phyloP scores from a whole-genome alignment of 2,113 vertebrate genomes.

The Geococcyx californianus region DNA sequence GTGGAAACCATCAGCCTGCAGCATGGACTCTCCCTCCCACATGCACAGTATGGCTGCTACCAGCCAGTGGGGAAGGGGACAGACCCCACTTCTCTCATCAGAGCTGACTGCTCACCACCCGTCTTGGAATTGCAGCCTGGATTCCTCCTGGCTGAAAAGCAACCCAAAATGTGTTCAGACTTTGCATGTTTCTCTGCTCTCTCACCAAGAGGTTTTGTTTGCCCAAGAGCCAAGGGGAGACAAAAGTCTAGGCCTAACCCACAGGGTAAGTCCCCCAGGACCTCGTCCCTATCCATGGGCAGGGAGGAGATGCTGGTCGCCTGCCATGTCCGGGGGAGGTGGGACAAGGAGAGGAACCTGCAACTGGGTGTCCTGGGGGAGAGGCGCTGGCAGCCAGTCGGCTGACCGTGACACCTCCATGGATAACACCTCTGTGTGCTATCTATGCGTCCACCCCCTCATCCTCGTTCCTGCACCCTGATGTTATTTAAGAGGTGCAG shows the following conservation, averaged over 20 bases:
- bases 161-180: neutral
- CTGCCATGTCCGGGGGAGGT: neutral
- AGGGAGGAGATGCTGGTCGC: neutral
- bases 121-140: neutral
- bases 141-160: neutral
- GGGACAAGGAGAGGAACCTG: neutral
- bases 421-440: neutral
- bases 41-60: neutral
- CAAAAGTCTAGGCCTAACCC: neutral
- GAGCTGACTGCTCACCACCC: neutral
- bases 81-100: neutral
- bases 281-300: accelerated
- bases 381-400: neutral
- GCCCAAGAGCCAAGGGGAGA: neutral
- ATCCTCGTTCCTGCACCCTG: neutral
- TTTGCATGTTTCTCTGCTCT: neutral
- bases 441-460: neutral
- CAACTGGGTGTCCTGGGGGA: neutral
- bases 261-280: neutral
- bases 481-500: conserved; percentile 9
- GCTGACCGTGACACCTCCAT: neutral
- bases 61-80: neutral
- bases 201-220: neutral
- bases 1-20: neutral
- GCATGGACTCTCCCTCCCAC: neutral